Evolutionary conservation across 2,797 vertebrate genomes (phyloP).

Genomic region (Atherinosoma microstoma): DNA sequence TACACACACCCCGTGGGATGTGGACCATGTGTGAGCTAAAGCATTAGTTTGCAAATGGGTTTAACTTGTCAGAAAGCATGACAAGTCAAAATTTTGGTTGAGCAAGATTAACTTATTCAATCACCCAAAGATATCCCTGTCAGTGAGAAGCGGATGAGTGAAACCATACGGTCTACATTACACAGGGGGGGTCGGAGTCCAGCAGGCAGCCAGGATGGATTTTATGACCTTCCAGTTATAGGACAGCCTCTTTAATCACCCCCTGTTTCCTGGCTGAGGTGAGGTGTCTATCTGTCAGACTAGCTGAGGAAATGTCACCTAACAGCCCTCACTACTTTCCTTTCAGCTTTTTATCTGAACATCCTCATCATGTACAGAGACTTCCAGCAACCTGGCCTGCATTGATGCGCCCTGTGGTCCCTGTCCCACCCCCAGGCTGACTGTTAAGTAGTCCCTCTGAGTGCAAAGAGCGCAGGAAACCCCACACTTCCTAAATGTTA

Average conservation of each 20-base stretch:
- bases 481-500: slow-evolving; percentile 62
- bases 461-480: slow-evolving; percentile 48
- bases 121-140: slow-evolving; percentile 23
- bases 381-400: slow-evolving; percentile 21
- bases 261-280: slow-evolving; percentile 13
- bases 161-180: slow-evolving; percentile 31
- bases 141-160: slow-evolving; percentile 24
- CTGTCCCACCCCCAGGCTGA: neutral
- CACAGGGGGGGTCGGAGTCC: slow-evolving; percentile 31
- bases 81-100: neutral
- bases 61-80: neutral
- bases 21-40: neutral
- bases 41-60: neutral
- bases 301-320: slow-evolving; percentile 54
- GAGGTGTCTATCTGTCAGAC: slow-evolving; percentile 57
- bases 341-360: slow-evolving; percentile 44
- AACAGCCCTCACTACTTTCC: neutral
- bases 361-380: slow-evolving; percentile 34
- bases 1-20: neutral
- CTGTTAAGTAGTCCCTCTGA: slow-evolving; percentile 39
- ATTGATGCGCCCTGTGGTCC: slow-evolving; percentile 15
- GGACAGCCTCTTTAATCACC: slow-evolving; percentile 50
- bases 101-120: slow-evolving; percentile 31
- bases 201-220: slow-evolving; percentile 43
- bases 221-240: slow-evolving; percentile 53